Evolutionary conservation across 2,888 invertebrate genomes (phyloP).

Genomic region (Plutella xylostella): DNA sequence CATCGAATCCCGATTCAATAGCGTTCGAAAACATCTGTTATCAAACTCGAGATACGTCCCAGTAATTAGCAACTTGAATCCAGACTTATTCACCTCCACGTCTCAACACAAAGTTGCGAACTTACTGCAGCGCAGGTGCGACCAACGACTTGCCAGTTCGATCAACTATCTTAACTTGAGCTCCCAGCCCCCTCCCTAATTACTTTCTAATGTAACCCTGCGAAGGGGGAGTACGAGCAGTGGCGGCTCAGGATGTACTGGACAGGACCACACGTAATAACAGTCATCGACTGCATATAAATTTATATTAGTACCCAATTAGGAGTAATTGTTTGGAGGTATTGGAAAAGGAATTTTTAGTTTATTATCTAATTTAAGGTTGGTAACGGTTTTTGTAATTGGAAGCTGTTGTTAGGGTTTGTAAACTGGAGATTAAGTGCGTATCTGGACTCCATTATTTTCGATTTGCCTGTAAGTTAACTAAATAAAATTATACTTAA

Average conservation of each 20-base stretch:
- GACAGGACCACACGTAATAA: constrained; percentile 11
- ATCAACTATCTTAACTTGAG: constrained; percentile 24
- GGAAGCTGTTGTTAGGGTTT: no score
- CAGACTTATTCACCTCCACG: not conserved
- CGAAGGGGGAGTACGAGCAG: not conserved
- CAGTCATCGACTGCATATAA: constrained; percentile 24
- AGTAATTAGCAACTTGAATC: constrained; percentile 2
- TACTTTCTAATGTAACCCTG: not conserved
- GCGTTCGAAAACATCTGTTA: no score
- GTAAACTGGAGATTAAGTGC: no score
- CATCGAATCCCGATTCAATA: no score
- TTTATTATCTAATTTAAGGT: no score
- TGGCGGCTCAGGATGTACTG: not conserved
- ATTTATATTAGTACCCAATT: constrained; percentile 22
- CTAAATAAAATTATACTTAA: no score
- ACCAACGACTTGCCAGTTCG: constrained; percentile 27
- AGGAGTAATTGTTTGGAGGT: constrained; percentile 21
- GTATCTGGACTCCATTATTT: no score
- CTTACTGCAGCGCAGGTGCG: constrained; percentile 47
- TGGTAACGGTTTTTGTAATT: no score
- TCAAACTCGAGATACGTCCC: not conserved
- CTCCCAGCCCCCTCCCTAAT: constrained; percentile 17
- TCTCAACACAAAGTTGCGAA: constrained; percentile 21
- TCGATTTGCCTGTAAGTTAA: no score
- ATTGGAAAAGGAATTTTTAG: no score